Conservation (phyloP, 2,797 vertebrate species). For the Diglossa cyanea region DNA sequence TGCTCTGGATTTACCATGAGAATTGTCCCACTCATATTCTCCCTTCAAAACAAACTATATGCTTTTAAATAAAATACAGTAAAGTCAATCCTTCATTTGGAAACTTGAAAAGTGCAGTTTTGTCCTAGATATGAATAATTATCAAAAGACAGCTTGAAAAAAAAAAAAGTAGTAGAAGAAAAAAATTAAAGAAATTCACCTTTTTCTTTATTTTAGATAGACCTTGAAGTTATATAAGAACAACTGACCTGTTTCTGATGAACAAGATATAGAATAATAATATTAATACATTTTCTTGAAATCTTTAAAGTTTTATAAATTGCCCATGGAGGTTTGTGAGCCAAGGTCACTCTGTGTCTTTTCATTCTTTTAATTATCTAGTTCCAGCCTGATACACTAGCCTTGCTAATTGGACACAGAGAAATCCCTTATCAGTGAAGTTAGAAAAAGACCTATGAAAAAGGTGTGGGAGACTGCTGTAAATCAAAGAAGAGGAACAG, state of each 20-base stretch:
- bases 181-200: not conserved
- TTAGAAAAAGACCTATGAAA: constrained; percentile 38
- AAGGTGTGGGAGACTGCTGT: constrained; percentile 34
- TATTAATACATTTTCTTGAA: not conserved
- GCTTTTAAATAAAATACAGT: not conserved
- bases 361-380: constrained; percentile 63
- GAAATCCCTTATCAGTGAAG: constrained; percentile 58
- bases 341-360: constrained; percentile 56
- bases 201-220: not conserved
- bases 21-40: not conserved
- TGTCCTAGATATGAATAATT: not conserved
- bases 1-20: not conserved
- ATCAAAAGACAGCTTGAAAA: not conserved
- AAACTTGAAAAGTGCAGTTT: not conserved
- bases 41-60: not conserved
- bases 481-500: constrained; percentile 61
- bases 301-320: constrained; percentile 55
- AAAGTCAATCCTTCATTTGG: not conserved
- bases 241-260: constrained; percentile 10
- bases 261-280: constrained; percentile 24
- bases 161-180: not conserved
- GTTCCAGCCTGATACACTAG: constrained; percentile 59
- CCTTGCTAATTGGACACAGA: constrained; percentile 62
- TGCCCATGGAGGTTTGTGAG: constrained; percentile 30
- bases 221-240: not conserved